These are phyloP conservation scores for Mesoligia furuncula DNA, from an alignment of 2,888 invertebrate genomes.

Conservation along the genomic window DNA sequence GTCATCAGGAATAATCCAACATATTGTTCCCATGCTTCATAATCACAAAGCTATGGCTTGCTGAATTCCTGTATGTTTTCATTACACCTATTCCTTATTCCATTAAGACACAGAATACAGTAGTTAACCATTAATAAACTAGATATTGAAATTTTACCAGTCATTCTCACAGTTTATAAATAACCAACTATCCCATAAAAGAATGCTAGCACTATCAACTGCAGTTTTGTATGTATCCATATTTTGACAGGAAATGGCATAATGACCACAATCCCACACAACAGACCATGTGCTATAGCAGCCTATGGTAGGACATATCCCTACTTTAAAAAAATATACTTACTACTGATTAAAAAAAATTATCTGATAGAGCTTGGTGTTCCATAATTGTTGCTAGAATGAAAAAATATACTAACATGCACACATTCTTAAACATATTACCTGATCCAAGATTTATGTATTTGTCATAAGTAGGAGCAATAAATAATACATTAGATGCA, in stretches of 20 bases:
- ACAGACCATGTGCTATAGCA: background rate
- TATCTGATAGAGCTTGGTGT: background rate
- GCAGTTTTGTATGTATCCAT: background rate
- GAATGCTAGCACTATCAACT: background rate
- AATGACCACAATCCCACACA: background rate
- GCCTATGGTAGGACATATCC: background rate
- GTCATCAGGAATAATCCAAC: background rate
- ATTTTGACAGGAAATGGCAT: background rate
- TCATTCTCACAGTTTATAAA: background rate
- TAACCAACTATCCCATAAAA: background rate
- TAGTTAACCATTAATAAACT: background rate
- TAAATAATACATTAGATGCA: slow-evolving; percentile 25
- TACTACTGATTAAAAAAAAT: background rate
- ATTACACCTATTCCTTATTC: background rate
- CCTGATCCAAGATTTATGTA: slow-evolving; percentile 17
- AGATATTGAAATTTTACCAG: background rate
- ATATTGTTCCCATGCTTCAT: background rate
- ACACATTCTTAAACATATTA: background rate
- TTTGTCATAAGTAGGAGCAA: background rate
- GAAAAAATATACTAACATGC: background rate
- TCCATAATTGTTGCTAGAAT: background rate
- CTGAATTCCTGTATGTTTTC: background rate
- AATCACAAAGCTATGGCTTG: background rate
- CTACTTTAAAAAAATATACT: background rate
- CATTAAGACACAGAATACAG: background rate